Evolutionary conservation across 2,797 vertebrate species (phyloP).

Genomic region (Macropodus opercularis): DNA sequence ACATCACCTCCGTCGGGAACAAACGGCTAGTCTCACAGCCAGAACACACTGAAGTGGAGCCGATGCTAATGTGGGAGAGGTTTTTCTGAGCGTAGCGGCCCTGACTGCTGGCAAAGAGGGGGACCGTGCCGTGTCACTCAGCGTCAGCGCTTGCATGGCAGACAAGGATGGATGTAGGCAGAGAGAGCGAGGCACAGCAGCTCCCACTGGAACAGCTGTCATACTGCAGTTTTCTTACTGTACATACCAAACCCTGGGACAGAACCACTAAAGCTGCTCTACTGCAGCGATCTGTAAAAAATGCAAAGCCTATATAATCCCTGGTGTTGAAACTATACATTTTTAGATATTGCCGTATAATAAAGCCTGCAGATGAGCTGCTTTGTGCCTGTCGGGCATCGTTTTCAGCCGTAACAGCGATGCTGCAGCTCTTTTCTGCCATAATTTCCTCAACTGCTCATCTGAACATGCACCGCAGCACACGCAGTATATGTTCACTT

Average conservation of each 20-base stretch:
- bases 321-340: constrained; percentile 47
- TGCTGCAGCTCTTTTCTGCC: background rate
- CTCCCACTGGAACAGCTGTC: constrained; percentile 7
- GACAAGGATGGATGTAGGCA: constrained; percentile 10
- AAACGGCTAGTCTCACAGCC: constrained; percentile 38
- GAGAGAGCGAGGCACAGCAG: constrained; percentile 19
- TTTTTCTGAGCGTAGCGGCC: constrained; percentile 21
- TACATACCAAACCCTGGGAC: constrained; percentile 26
- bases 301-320: constrained; percentile 32
- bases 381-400: constrained; percentile 9
- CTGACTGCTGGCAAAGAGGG: constrained; percentile 23
- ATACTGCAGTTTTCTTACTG: constrained; percentile 28
- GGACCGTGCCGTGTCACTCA: constrained; percentile 16
- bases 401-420: constrained; percentile 1
- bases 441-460: background rate
- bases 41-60: constrained; percentile 34
- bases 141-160: constrained; percentile 15
- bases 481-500: background rate
- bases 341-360: constrained; percentile 21
- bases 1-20: constrained; percentile 19
- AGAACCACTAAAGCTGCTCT: constrained; percentile 10
- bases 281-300: constrained; percentile 18
- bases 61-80: constrained; percentile 28
- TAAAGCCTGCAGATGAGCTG: constrained; percentile 32
- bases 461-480: background rate